Evolutionary conservation across 2,797 vertebrate genomes (phyloP), one percentile per base, ranked within the genome.

Genomic region (Smutsia gigantea): DNA sequence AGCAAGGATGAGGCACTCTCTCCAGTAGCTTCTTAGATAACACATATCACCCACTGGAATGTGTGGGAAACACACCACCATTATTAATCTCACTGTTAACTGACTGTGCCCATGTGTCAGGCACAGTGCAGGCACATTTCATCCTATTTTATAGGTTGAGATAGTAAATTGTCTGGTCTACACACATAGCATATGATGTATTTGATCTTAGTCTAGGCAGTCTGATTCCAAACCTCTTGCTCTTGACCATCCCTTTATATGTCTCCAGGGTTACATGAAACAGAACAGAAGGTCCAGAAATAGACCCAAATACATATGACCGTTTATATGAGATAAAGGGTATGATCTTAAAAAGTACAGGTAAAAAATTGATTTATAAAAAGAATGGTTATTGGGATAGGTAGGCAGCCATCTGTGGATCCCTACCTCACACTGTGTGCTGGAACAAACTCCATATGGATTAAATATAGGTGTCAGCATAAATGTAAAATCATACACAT

Each of bases 331-430:
- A 39, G n/a, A 42, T 66, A 77, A 90, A 87, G n/a, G 5, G 7
- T 42, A 31, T 83, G 79, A 42, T 23, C 94, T 92, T 61, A 11
- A n/a, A 93, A 79, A 91, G 27, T 71, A 4, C n/a, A 96, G 29
- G 21, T 49, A 87, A 84, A 46, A 95, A 72, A 69, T 86, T 18
- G n/a, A 75, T 96, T 85, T 81, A 55, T 74, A 91, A 96, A 96
- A 64, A 63, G 64, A 96, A 64, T 49, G n/a, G 23, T 51, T 51
- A 92, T 15, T 79, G 21, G n/a, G 29, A 46, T 18, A 92, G 96
- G 18, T 61, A 4, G 63, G 13, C 12, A 81, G 25, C 19, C 27
- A 61, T 51, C 29, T 49, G 14, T 90, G 42, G 18, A 95, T 71
- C 66, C 46, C 81, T 66, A 69, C 34, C 49, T 95, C 72, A 83